phyloP scores from a whole-genome alignment of 2,797 vertebrate species.

The Menidia menidia region DNA sequence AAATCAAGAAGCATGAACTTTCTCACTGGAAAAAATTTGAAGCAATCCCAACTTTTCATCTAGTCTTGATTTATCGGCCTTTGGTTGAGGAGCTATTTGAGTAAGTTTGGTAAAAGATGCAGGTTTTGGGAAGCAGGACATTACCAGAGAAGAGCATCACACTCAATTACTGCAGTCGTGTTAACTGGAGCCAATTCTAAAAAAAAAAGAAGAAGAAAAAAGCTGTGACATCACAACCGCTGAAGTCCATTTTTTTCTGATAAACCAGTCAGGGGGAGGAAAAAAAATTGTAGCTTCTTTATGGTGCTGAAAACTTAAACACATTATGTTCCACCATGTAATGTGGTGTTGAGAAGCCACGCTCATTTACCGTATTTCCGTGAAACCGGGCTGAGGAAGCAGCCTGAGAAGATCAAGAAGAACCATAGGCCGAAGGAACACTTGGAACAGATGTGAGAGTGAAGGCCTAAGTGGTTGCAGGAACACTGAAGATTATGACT shows the following conservation, averaged over 20 bases:
- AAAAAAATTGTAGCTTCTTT: not conserved
- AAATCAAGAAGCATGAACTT: too few relatives aligned
- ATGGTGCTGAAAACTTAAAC: not conserved
- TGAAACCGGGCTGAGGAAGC: not conserved
- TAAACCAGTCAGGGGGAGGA: not conserved
- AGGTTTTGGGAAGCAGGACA: too few relatives aligned
- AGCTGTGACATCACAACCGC: not conserved
- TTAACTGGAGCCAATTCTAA: not conserved
- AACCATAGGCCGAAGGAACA: not conserved
- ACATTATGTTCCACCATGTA: not conserved
- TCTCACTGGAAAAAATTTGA: too few relatives aligned
- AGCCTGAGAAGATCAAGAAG: not conserved
- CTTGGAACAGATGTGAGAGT: constrained; percentile 1
- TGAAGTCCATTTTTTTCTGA: not conserved
- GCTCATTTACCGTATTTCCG: not conserved
- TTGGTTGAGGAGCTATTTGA: too few relatives aligned
- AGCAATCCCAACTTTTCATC: too few relatives aligned
- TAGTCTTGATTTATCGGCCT: too few relatives aligned
- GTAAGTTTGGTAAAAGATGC: too few relatives aligned
- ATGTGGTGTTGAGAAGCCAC: not conserved
- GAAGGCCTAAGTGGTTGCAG: not conserved
- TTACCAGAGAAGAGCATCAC: not conserved
- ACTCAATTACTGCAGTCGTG: not conserved
- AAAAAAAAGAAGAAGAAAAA: not conserved
- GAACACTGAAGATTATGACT: not conserved